phyloP scores from a whole-genome alignment of 2,797 vertebrate genomes.

The Gymnoscopelus braueri region DNA sequence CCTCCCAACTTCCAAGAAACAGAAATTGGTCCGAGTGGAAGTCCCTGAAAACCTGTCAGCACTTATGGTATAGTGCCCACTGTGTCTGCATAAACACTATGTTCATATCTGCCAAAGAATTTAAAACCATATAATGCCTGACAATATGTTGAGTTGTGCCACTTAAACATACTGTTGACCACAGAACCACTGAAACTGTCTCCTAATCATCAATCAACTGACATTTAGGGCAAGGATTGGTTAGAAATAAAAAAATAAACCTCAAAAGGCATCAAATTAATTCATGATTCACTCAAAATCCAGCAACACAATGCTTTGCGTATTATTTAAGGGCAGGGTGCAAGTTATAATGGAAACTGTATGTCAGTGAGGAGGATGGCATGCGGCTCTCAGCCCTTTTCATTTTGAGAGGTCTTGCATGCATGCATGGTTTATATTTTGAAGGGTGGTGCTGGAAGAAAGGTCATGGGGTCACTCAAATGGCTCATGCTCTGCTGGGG shows the following conservation, averaged over 20 bases:
- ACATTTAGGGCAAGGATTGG: conserved; percentile 27
- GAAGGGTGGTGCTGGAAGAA: no score
- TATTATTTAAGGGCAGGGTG: conserved; percentile 22
- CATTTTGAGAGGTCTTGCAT: neutral
- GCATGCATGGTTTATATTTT: no score
- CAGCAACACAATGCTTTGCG: conserved; percentile 30
- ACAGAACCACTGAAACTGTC: conserved; percentile 21
- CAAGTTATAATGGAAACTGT: conserved; percentile 19
- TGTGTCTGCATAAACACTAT: neutral
- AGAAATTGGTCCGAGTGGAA: no score
- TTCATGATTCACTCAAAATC: conserved; percentile 47
- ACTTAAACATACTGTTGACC: conserved; percentile 35
- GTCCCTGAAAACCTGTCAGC: no score
- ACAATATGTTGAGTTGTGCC: conserved; percentile 40
- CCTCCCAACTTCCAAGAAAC: no score
- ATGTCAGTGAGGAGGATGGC: conserved; percentile 39
- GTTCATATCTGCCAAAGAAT: conserved; percentile 7
- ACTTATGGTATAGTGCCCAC: no score
- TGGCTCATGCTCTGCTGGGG: no score
- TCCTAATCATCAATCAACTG: conserved; percentile 44
- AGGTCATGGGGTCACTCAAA: no score
- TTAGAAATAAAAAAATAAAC: conserved; percentile 62
- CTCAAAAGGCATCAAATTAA: conserved; percentile 42
- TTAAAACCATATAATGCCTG: conserved; percentile 9
- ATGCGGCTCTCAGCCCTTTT: conserved; percentile 28